Conservation (phyloP, 1,140 invertebrate genomes). For the Bombus terrestris region DNA sequence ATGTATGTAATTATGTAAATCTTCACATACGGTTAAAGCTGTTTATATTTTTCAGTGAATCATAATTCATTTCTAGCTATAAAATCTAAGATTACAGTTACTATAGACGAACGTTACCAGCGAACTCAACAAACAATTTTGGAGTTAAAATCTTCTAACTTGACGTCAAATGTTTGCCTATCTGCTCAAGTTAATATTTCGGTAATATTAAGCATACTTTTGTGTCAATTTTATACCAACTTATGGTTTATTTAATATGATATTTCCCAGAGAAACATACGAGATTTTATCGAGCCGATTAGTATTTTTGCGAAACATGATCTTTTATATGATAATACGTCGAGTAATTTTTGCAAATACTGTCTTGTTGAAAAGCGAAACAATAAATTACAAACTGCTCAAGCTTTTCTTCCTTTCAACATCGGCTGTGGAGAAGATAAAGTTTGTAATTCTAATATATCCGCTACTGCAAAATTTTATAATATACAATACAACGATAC, state of each 20-base stretch:
- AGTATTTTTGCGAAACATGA: conserved; percentile 65
- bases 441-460: conserved; percentile 78
- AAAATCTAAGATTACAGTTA: conserved; percentile 52
- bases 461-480: conserved; percentile 54
- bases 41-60: neutral
- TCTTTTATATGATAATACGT: conserved; percentile 7
- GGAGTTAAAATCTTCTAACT: neutral
- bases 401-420: conserved; percentile 75
- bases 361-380: conserved; percentile 65
- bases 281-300: conserved; percentile 69
- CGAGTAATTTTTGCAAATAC: conserved; percentile 48
- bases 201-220: conserved; percentile 32
- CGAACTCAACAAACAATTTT: conserved; percentile 50
- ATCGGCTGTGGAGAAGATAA: conserved; percentile 78
- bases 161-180: neutral
- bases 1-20: neutral
- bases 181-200: conserved; percentile 35
- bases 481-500: conserved; percentile 63
- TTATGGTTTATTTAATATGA: conserved; percentile 35
- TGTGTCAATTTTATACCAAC: neutral
- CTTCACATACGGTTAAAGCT: neutral
- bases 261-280: conserved; percentile 49
- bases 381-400: conserved; percentile 29
- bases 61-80: conserved; percentile 12
- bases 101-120: conserved; percentile 60